These are phyloP conservation scores for Centropus unirufus DNA, from an alignment of 2,113 vertebrate species.

Conservation along the genomic window DNA sequence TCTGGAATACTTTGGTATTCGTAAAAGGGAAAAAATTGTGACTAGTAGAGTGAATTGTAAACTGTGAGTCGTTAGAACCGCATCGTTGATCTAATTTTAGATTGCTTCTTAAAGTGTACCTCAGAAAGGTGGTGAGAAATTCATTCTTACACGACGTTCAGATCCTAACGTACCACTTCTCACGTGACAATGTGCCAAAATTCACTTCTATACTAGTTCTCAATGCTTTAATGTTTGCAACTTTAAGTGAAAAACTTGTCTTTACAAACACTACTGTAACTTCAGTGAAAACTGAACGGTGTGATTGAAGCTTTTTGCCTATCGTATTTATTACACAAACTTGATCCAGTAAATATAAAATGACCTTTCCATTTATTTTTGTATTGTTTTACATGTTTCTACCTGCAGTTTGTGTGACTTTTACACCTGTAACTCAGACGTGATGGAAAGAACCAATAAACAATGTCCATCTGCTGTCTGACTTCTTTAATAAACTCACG, in stretches of 20 bases:
- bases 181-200: slow-evolving; percentile 88
- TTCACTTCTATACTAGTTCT: slow-evolving; percentile 83
- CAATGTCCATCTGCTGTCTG: slow-evolving; percentile 41
- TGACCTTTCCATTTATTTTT: slow-evolving; percentile 85
- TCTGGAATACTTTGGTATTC: slow-evolving; percentile 76
- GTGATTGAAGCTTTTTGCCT: slow-evolving; percentile 96
- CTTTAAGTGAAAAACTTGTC: slow-evolving; percentile 75
- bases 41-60: slow-evolving; percentile 74
- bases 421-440: slow-evolving; percentile 80
- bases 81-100: slow-evolving; percentile 56
- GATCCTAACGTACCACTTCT: slow-evolving; percentile 66
- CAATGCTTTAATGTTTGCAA: slow-evolving; percentile 81
- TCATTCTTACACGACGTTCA: slow-evolving; percentile 43
- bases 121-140: slow-evolving; percentile 75
- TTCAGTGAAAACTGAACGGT: slow-evolving; percentile 89
- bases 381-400: slow-evolving; percentile 87
- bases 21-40: slow-evolving; percentile 76
- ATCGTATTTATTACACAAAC: slow-evolving; percentile 91
- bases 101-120: slow-evolving; percentile 66
- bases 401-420: slow-evolving; percentile 81
- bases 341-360: slow-evolving; percentile 85
- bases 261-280: slow-evolving; percentile 96
- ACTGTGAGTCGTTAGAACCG: slow-evolving; percentile 73
- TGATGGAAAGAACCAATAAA: slow-evolving; percentile 83
- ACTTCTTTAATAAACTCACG: background rate